phyloP scores from a whole-genome alignment of 2,888 invertebrate species.

The Oxyscelio sp. region DNA sequence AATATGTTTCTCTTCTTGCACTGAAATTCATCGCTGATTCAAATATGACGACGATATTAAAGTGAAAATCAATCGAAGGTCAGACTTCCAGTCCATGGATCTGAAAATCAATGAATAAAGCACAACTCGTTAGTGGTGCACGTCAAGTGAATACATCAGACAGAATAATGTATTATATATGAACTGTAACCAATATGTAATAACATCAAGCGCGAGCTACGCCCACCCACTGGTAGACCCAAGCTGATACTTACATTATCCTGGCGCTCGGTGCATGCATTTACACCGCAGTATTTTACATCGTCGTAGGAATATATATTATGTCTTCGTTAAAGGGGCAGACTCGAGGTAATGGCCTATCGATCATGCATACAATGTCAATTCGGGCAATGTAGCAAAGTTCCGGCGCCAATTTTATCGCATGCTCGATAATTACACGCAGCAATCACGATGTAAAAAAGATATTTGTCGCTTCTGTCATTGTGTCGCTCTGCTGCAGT shows the following conservation, averaged over 20 bases:
- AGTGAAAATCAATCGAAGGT: conserved; percentile 54
- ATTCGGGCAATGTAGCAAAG: conserved; percentile 69
- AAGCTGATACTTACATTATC: conserved; percentile 69
- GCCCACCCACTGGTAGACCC: conserved; percentile 79
- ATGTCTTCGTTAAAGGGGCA: conserved; percentile 76
- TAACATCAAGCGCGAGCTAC: conserved; percentile 79
- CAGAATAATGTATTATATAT: conserved; percentile 79
- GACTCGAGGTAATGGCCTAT: conserved; percentile 75
- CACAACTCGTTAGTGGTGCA: conserved; percentile 51
- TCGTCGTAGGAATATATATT: conserved; percentile 77
- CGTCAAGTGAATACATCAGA: conserved; percentile 30
- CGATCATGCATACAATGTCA: conserved; percentile 75
- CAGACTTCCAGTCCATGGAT: conserved; percentile 10
- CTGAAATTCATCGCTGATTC: conserved; percentile 9
- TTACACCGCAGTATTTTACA: conserved; percentile 71
- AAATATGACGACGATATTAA: conserved; percentile 26
- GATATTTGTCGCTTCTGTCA: conserved; percentile 62
- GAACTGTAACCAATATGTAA: conserved; percentile 81
- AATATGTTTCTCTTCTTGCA: conserved; percentile 24
- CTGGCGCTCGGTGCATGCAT: conserved; percentile 36
- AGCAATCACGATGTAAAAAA: conserved; percentile 49
- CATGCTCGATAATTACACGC: conserved; percentile 50
- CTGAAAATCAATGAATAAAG: conserved; percentile 46
- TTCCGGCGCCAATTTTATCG: conserved; percentile 66
- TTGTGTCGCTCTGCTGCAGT: conserved; percentile 37